A percentile compares a stretch with the other conserved stretches of the same genome.
phyloP scores from a whole-genome alignment of 2,113 vertebrate species.

The Lathamus discolor region DNA sequence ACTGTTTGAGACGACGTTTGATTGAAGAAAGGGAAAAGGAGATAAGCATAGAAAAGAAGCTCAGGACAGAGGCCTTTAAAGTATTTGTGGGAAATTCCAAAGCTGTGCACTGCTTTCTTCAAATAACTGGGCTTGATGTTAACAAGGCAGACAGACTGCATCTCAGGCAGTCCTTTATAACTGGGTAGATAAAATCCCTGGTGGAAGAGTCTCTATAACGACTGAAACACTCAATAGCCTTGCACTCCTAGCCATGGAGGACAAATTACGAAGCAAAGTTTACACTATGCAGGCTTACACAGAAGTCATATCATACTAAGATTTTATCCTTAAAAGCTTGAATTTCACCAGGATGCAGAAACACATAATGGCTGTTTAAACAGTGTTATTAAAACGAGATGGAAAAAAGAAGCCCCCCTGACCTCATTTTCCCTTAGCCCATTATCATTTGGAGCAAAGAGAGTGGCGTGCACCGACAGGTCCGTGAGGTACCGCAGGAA shows the following conservation, averaged over 20 bases:
- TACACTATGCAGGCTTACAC: background rate
- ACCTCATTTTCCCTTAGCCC: constrained; percentile 85
- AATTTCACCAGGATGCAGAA: background rate
- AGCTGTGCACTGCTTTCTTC: background rate
- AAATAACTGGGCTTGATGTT: background rate
- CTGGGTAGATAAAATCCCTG: background rate
- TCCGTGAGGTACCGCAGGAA: constrained; percentile 82
- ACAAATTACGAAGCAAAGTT: background rate
- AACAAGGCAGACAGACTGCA: background rate
- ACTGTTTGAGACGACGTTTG: background rate
- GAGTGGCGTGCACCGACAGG: constrained; percentile 76
- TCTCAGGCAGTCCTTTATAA: background rate
- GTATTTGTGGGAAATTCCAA: background rate
- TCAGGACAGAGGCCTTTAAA: background rate
- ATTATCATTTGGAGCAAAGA: constrained; percentile 86
- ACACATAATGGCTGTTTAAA: background rate
- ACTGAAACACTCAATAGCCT: background rate
- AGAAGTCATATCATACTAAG: background rate
- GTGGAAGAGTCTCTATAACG: background rate
- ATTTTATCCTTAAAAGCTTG: background rate
- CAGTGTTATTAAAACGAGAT: background rate
- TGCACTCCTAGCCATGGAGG: background rate
- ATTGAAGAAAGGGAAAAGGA: background rate
- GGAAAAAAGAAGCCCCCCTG: background rate
- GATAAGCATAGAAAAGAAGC: background rate